Base-by-base conservation (phyloP, 2,888 invertebrate species). In the Drosophila anomelani region DNA sequence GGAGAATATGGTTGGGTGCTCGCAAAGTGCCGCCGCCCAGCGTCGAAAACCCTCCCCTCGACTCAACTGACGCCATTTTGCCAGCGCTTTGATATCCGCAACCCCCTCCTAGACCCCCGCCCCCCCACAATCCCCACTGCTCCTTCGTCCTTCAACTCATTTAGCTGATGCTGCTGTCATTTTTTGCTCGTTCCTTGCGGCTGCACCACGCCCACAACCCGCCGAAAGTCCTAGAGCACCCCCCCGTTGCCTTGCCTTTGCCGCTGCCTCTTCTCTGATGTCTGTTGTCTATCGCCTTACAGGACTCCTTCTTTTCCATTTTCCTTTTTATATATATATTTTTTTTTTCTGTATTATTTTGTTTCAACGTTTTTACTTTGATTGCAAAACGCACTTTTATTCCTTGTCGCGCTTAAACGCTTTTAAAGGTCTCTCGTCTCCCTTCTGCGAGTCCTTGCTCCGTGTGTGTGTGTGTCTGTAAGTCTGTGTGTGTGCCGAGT, bases 371-470 rank as follows among this genome's bases (percentile, higher is more conserved):
- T 83, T 84, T 81, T 81, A 81, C 85, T 83, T 84, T 85, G 83
- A 84, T 85, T 84, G 83, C 80, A 78, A 81, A 82, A 85, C 85
- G 83, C 85, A 83, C 81, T 83, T 85, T 83, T 83, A 81, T 85
- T 83, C 53, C 74, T 75, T 77, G 83, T 76, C 76, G 80, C 78
- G 83, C 72, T 81, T 84, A 84, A 84, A 80, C 79, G 83, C 79
- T 80, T 81, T 82, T 83, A 82, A 81, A 80, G 75, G 78, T 43
- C 51, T 58, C 59, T 39, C 34, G 29, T 49, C 51, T 44, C 32
- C 46, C 44, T 29, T 43, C 49, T 13, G n/a, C 44, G 49, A 44
- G 4, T 64, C 15, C 38, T 23, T 34, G 32, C 39, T 49, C 6
- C 10, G 3, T 39, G 15, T 39, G 17, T 43, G 20, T 61, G 49